Evolutionary conservation across 2,888 invertebrate species (phyloP).

Genomic region (Amphipoea oculea): DNA sequence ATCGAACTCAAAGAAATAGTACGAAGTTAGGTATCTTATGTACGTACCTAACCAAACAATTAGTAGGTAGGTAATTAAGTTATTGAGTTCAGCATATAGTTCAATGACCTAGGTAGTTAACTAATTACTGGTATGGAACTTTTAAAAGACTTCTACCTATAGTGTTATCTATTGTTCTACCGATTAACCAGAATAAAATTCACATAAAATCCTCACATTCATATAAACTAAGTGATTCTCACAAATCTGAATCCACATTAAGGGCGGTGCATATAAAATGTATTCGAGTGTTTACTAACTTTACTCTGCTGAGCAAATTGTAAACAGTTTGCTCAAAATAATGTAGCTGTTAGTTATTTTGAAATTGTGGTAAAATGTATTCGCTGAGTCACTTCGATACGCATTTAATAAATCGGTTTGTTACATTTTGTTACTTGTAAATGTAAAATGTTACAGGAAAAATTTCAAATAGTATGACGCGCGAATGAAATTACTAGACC

Average conservation of each 20-base stretch:
- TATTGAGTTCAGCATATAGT: background rate
- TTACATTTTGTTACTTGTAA: conserved; percentile 19
- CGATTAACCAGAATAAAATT: conserved; percentile 30
- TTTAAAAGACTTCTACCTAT: background rate
- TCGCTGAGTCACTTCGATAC: conserved; percentile 43
- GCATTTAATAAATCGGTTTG: conserved; percentile 30
- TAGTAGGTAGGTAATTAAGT: background rate
- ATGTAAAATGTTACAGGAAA: conserved; percentile 23
- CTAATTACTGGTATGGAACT: conserved; percentile 8
- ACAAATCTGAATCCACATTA: conserved; percentile 36
- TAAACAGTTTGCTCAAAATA: conserved; percentile 52
- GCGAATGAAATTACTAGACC: conserved; percentile 25
- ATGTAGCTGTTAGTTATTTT: conserved; percentile 38
- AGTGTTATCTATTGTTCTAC: conserved; percentile 11
- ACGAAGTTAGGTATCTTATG: background rate
- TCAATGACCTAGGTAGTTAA: conserved; percentile 3
- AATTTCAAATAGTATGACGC: conserved; percentile 11
- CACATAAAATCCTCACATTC: conserved; percentile 39
- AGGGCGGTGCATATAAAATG: conserved; percentile 34
- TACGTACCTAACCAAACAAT: background rate
- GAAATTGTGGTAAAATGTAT: conserved; percentile 35
- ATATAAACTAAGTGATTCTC: conserved; percentile 36
- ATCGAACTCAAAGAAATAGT: background rate
- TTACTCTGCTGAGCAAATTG: conserved; percentile 28
- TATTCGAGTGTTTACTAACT: conserved; percentile 54